Evolutionary conservation across 2,888 invertebrate genomes (phyloP), one percentile per base, ranked within the genome.

Genomic region (Abrostola triplasia): DNA sequence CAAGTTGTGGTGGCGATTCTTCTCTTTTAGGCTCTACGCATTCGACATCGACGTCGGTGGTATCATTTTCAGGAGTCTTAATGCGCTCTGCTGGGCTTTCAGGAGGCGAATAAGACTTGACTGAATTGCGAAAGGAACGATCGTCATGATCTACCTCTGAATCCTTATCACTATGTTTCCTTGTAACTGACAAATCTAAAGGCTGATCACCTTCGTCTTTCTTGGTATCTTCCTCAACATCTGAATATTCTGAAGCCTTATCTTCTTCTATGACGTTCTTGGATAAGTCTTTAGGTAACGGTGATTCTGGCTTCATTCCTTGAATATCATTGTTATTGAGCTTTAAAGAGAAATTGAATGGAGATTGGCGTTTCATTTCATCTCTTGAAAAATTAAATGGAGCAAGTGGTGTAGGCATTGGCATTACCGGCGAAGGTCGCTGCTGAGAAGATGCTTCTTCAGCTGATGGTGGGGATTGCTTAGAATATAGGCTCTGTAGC

Each of bases 171-270:
- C 85, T 87, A 66, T 95, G 90, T 84, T 96, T 96, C 67, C 95
- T 92, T 37, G 95, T 92, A 35, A 97, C 93, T 55, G 97, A 96
- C 71, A 98, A 92, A 89, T 98, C 98, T 50, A 98, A 89, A 0
- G 98, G 98, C 84, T 97, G 96, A 66, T 97, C 97, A 6, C 92
- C 91, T 57, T 93, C 91, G 64, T 95, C 94, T 79, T 92, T 94
- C 71, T 88, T 91, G 10, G 67, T 62, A 10, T 91, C 90, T 54
- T 92, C 92, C 53, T 94, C 93, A 4, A 70, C 73, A 36, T 92
- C 93, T 6, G 92, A 92, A 84, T 90, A 91, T 54, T 88, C 87
- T 9, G 89, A 90, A 64, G 74, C 82, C 64, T 89, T 90, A 42
- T 92, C 92, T 10, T 89, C 87, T 41, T 91, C 88, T 0, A 77